Conservation (phyloP, 2,113 vertebrate species). For the Microtus ochrogaster region DNA sequence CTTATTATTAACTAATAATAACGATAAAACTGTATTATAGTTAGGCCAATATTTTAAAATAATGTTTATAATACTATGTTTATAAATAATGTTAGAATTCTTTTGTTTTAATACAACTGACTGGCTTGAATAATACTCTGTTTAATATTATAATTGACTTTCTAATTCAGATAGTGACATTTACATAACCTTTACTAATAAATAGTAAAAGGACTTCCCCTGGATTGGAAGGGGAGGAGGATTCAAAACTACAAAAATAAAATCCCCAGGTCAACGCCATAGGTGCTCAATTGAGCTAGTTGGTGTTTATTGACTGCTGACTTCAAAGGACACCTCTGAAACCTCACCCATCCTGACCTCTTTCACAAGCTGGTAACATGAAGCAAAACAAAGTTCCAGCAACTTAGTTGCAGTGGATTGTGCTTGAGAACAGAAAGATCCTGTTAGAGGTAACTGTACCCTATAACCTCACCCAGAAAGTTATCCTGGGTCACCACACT, state of each 20-base stretch:
- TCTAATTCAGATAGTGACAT: constrained; percentile 75
- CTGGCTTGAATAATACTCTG: constrained; percentile 63
- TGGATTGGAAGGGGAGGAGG: constrained; percentile 22
- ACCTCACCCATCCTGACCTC: constrained; percentile 71
- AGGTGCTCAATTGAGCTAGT: constrained; percentile 62
- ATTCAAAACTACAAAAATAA: constrained; percentile 51
- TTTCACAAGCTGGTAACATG: constrained; percentile 69
- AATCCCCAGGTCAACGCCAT: constrained; percentile 39
- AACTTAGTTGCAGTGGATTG: constrained; percentile 63
- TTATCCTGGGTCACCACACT: constrained; percentile 31
- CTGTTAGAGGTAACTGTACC: constrained; percentile 72
- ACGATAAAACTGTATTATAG: background rate
- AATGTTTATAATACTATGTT: constrained; percentile 68
- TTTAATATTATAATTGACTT: constrained; percentile 50
- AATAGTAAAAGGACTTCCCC: constrained; percentile 42
- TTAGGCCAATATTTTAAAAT: background rate
- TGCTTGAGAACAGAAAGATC: constrained; percentile 68
- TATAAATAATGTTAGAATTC: constrained; percentile 60
- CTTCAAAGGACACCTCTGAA: constrained; percentile 74
- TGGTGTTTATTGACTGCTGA: constrained; percentile 64
- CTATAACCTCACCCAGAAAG: constrained; percentile 49
- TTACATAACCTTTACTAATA: constrained; percentile 64
- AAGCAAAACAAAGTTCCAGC: constrained; percentile 73
- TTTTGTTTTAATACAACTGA: constrained; percentile 63
- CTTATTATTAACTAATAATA: constrained; percentile 9